phyloP scores from a whole-genome alignment of 2,797 vertebrate genomes.

The Petrocephalus sullivani region DNA sequence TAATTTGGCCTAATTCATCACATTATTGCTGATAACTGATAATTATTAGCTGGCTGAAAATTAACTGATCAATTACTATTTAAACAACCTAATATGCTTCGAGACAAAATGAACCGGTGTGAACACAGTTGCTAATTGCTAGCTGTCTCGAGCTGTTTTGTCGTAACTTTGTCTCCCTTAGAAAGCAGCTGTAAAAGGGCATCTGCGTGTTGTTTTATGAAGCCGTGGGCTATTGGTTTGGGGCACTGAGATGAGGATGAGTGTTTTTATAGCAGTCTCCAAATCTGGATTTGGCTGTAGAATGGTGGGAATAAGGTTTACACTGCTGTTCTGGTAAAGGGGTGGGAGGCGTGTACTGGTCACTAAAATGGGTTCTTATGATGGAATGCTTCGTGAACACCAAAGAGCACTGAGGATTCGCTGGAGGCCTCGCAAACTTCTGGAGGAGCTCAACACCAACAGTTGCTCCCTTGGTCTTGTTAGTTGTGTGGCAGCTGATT shows the following conservation, averaged over 20 bases:
- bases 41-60: background rate
- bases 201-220: background rate
- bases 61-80: background rate
- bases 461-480: background rate
- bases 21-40: background rate
- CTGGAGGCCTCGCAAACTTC: background rate
- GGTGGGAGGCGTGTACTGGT: background rate
- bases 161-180: background rate
- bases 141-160: background rate
- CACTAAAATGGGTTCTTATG: background rate
- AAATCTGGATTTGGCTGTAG: background rate
- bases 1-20: background rate
- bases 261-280: background rate
- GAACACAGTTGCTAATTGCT: background rate
- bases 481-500: background rate
- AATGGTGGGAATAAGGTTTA: background rate
- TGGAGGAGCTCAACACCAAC: background rate
- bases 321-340: background rate
- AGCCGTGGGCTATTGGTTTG: background rate
- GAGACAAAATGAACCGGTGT: background rate
- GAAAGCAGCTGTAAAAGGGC: background rate
- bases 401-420: background rate
- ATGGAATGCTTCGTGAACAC: background rate
- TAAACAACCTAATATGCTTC: background rate
- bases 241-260: background rate